A percentile compares a stretch with the other conserved stretches of the same genome.
Conservation (phyloP, 2,113 vertebrate genomes). For the Apus apus region DNA sequence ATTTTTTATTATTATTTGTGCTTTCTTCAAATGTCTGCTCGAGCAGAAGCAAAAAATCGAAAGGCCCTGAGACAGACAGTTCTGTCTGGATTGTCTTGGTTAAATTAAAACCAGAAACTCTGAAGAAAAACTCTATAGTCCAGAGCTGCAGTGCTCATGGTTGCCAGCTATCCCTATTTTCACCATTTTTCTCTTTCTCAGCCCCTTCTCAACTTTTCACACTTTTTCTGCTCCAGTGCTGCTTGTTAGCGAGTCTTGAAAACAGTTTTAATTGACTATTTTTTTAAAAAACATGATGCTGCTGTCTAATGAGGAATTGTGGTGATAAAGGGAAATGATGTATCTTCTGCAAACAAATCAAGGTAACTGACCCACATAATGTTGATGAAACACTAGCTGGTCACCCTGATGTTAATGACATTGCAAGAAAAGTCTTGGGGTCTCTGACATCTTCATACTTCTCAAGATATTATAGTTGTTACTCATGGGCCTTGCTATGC, state of each 20-base stretch:
- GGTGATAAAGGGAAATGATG: neutral
- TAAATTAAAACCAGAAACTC: neutral
- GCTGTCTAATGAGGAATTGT: neutral
- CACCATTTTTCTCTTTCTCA: neutral
- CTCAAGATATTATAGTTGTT: neutral
- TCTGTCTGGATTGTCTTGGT: neutral
- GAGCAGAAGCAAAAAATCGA: neutral
- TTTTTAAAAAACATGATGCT: neutral
- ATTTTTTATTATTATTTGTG: neutral
- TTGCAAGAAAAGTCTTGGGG: neutral
- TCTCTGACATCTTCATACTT: neutral
- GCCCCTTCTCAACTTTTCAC: neutral
- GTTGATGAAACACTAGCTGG: neutral
- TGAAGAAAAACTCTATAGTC: neutral
- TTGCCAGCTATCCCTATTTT: neutral
- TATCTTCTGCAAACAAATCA: neutral
- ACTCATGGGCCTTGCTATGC: neutral
- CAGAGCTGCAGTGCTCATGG: neutral
- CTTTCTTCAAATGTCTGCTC: neutral
- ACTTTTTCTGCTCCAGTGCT: neutral
- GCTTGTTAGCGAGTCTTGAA: neutral
- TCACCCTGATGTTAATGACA: neutral
- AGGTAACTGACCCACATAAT: neutral
- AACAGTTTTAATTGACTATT: neutral
- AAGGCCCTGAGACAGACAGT: neutral